Evolutionary conservation across 2,888 invertebrate species (phyloP), one percentile per base, ranked within the genome.

Genomic region (Hoplodrina blanda): DNA sequence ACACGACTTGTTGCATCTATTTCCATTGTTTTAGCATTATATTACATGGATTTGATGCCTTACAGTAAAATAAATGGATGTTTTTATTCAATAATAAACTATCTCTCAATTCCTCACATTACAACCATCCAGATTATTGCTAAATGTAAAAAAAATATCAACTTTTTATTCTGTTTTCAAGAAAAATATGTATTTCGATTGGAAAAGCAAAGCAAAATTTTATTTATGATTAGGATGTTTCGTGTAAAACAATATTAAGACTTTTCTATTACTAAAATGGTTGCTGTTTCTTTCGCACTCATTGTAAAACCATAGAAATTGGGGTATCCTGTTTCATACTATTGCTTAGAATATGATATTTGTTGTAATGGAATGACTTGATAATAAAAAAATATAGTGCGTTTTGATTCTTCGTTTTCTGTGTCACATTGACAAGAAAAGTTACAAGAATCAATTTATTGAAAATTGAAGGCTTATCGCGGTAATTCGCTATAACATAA

Each of bases 1-100:
- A 59, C 72, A 73, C 20, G 68, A 81, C 75, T 79, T 77, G 80
- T 81, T 81, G 83, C 57, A 33, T 30, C 8, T 4, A 41, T 25
- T 55, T 63, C 78, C 69, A 83, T 81, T 2, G n/a, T 73, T 52
- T 57, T 20, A 53, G 15, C 13, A 13, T 0, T n/a, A 15, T 19
- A 56, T 56, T 62, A 54, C 20, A 37, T 49, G 13, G 13, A 15
- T 46, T 73, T 68, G 19, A 19, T 11, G 17, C 8, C 4, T 11
- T 54, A 10, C 2, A 33, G 0, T 54, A 49, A 3, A 41, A 49
- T 6, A 54, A 49, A 17, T 19, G 17, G 44, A 5, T 15, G 2
- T 8, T 13, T 19, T 37, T 25, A 56, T 25, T 17, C 37, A 46
- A 68, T 44, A 25, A 33, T 67, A 55, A 76, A 56, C 4, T 69